These are phyloP conservation scores for Xenotilapia leptura DNA, from an alignment of 2,113 vertebrate species.

Conservation along the genomic window DNA sequence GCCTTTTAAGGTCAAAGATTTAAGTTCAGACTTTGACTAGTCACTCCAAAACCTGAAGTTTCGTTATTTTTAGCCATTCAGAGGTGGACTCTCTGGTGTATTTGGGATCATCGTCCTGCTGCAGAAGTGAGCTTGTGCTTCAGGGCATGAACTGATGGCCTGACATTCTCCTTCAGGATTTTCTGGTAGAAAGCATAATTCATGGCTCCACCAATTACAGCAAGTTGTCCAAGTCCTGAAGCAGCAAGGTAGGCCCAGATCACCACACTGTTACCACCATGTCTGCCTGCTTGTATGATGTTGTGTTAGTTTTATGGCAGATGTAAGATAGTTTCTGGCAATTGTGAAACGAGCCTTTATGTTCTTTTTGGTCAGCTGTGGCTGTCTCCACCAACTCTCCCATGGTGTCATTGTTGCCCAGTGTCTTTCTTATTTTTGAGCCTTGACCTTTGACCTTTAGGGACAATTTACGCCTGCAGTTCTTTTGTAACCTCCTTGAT, in stretches of 20 bases:
- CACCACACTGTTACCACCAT: neutral
- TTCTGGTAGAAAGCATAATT: neutral
- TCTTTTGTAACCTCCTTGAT: neutral
- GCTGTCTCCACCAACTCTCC: neutral
- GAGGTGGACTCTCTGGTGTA: neutral
- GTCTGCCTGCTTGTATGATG: neutral
- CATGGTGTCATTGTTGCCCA: neutral
- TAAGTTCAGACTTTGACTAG: neutral
- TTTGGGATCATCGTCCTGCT: neutral
- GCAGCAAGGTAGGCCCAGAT: neutral
- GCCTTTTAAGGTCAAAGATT: neutral
- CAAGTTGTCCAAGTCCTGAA: neutral
- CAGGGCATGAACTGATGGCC: neutral
- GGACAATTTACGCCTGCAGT: neutral
- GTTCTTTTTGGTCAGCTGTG: neutral
- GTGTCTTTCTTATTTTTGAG: neutral
- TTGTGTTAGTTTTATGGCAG: neutral
- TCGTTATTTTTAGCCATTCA: neutral
- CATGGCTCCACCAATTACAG: neutral
- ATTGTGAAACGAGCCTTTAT: neutral
- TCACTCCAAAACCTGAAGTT: neutral
- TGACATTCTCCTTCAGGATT: neutral
- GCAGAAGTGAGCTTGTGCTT: neutral
- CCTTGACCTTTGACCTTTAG: neutral
- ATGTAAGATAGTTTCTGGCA: neutral